Evolutionary conservation across 1,140 invertebrate genomes (phyloP), one percentile per base, ranked within the genome.

Genomic region (Achroia grisella): DNA sequence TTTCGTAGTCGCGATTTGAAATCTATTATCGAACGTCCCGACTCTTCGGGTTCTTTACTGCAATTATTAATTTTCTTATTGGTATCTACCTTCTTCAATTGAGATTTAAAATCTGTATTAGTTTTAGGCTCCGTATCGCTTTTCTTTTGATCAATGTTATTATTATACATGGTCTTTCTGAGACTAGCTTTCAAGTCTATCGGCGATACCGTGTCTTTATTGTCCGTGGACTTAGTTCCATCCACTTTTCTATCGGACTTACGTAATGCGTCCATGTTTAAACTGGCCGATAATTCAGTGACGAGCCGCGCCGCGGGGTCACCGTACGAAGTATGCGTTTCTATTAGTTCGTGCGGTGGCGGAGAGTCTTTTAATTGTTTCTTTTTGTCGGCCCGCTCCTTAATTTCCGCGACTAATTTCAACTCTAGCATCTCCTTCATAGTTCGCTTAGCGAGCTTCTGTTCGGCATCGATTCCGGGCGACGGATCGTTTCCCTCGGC

Each of bases 1-100:
- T 95, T 95, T 67, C 94, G 89, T 57, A 96, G 77, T 48, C 94
- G 89, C 0, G 94, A 93, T 68, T 96, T 95, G 49, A 96, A 93
- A 75, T 96, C 94, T 27, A 94, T 93, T 48, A 94, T 94, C 31
- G 89, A 88, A 33, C 85, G 83, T 6, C 88, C 85, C 2, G 80
- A 62, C 35, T 87, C 86, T 47, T 86, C 86, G 1, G 88, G 83
- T 17, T 90, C 87, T 56, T 89, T 89, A 12, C 79, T 76, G 0
- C 79, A 52, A 45, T 64, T 65, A 32, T 55, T 56, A 34, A 61
- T 67, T 47, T 87, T 80, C 52, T 90, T 88, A 54, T 87, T 88
- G 0, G 86, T 88, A 23, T 92, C 91, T 8, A 92, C 89, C 59
- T 90, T 92, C 57, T 93, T 93, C 9, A 93, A 61, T 56, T 92